phyloP scores from a whole-genome alignment of 92 coral and sea anemone species.

The Epizoanthus illoricatus region DNA sequence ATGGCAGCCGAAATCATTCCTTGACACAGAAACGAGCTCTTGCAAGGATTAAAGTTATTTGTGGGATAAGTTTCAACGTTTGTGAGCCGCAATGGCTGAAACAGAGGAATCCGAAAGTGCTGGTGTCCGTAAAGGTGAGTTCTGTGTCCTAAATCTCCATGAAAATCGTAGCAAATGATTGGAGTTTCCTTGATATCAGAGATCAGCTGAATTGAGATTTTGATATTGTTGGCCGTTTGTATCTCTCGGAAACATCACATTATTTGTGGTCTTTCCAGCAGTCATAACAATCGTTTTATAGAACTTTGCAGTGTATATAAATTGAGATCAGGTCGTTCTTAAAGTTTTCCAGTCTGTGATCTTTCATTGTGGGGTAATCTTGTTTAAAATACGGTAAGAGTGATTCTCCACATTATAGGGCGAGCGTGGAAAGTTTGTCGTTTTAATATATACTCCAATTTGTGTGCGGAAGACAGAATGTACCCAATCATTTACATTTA shows the following conservation, averaged over 20 bases:
- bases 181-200: not conserved
- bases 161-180: not conserved
- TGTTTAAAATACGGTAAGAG: not conserved
- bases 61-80: slow-evolving; percentile 44
- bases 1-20: slow-evolving; percentile 35
- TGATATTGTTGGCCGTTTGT: not conserved
- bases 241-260: not conserved
- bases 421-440: no score
- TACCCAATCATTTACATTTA: not conserved
- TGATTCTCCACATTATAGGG: no score
- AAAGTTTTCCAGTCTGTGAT: not conserved
- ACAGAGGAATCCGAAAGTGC: slow-evolving; percentile 61
- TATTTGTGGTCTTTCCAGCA: slow-evolving; percentile 1
- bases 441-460: not conserved
- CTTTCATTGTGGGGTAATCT: not conserved
- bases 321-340: not conserved
- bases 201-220: slow-evolving; percentile 19
- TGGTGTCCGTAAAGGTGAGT: slow-evolving; percentile 78
- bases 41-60: slow-evolving; percentile 43
- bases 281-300: slow-evolving; percentile 10
- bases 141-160: not conserved
- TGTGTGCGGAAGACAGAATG: slow-evolving; percentile 15
- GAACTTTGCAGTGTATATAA: not conserved
- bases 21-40: slow-evolving; percentile 40
- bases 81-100: slow-evolving; percentile 62